These are phyloP conservation scores for Cryptomyrus ogoouensis DNA, from an alignment of 2,113 vertebrate species.

Conservation along the genomic window DNA sequence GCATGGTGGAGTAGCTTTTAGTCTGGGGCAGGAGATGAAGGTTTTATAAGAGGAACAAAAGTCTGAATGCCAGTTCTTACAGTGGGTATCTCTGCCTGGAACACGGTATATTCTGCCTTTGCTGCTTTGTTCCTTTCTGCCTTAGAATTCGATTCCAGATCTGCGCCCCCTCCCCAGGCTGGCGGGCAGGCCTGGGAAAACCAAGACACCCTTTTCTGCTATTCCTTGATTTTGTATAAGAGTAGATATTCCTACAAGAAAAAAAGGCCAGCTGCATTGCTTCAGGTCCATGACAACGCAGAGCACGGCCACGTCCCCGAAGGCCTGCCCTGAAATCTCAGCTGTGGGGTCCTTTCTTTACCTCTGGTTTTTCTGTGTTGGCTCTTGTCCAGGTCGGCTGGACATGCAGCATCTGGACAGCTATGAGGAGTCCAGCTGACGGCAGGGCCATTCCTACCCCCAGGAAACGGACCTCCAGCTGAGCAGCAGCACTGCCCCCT, in stretches of 20 bases:
- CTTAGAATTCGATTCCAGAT: not conserved
- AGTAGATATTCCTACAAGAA: not conserved
- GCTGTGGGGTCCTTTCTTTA: constrained; percentile 16
- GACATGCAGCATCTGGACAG: constrained; percentile 4
- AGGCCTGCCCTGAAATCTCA: constrained; percentile 10
- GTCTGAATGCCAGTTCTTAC: constrained; percentile 12
- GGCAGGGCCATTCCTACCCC: not conserved
- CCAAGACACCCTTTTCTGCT: not conserved
- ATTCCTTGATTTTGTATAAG: constrained; percentile 1
- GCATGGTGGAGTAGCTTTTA: constrained; percentile 31
- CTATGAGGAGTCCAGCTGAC: constrained; percentile 10
- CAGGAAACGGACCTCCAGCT: constrained; percentile 32
- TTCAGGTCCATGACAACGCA: not conserved
- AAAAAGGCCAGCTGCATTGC: not conserved
- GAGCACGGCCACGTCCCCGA: constrained; percentile 9
- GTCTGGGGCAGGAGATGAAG: constrained; percentile 29
- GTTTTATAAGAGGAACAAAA: constrained; percentile 25
- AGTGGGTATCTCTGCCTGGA: not conserved
- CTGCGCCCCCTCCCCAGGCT: not conserved
- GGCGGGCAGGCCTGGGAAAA: not conserved
- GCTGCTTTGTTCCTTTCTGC: not conserved
- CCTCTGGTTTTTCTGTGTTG: constrained; percentile 16
- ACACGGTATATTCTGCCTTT: not conserved
- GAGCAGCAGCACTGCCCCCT: constrained; percentile 56
- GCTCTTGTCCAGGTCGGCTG: constrained; percentile 1